These are phyloP conservation scores for Entelurus aequoreus DNA, from an alignment of 2,113 vertebrate genomes.

Conservation along the genomic window DNA sequence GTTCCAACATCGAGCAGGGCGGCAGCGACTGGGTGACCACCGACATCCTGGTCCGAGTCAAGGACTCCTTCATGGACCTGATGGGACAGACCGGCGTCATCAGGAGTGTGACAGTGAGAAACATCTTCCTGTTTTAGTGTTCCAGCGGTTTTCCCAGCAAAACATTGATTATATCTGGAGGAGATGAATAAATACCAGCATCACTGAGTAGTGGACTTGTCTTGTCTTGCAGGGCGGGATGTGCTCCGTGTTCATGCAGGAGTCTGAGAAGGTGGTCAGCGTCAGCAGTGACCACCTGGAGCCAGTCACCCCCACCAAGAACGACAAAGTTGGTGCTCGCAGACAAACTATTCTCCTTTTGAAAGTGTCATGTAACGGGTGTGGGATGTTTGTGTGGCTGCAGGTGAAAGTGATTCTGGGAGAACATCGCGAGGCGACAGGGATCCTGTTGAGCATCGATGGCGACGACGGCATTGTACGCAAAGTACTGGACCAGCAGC, in stretches of 20 bases:
- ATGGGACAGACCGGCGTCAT: slow-evolving; percentile 85
- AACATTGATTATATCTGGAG: neutral
- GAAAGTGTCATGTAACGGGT: neutral
- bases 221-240: slow-evolving; percentile 76
- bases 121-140: no score
- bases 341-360: neutral
- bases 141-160: neutral
- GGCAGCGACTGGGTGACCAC: slow-evolving; percentile 92
- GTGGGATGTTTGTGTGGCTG: neutral
- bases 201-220: slow-evolving; percentile 31
- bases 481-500: slow-evolving; percentile 87
- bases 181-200: neutral
- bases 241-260: slow-evolving; percentile 88
- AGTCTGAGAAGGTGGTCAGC: slow-evolving; percentile 90
- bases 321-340: slow-evolving; percentile 79
- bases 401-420: slow-evolving; percentile 93
- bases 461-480: slow-evolving; percentile 90
- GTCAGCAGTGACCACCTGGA: slow-evolving; percentile 91
- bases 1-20: slow-evolving; percentile 90
- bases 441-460: slow-evolving; percentile 86
- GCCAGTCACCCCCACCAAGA: slow-evolving; percentile 89
- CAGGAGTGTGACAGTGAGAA: slow-evolving; percentile 82
- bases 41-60: slow-evolving; percentile 87
- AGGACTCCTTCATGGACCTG: slow-evolving; percentile 86
- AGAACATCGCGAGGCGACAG: slow-evolving; percentile 87